Evolutionary conservation across 2,113 vertebrate genomes (phyloP).

Genomic region (Furnarius figulus): DNA sequence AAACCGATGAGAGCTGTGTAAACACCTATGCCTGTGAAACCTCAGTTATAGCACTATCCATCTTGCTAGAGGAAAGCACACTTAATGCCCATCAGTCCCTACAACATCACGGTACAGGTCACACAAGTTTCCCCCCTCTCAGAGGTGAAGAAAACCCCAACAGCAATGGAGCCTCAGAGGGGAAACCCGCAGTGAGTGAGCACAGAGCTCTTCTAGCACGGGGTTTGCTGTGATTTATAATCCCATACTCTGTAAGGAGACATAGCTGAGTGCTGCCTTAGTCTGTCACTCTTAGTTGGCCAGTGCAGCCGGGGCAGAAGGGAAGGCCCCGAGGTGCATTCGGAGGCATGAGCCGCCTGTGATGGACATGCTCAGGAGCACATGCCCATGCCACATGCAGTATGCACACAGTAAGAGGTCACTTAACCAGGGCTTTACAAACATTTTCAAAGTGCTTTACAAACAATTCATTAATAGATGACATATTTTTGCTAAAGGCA

Average conservation of each 20-base stretch:
- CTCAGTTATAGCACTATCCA: background rate
- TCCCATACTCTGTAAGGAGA: background rate
- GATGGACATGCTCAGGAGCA: background rate
- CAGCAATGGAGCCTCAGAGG: accelerated
- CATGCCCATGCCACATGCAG: background rate
- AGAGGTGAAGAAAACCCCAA: background rate
- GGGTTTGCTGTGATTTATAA: background rate
- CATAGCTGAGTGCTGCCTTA: background rate
- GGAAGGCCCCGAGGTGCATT: accelerated
- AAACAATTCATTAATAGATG: slow-evolving; percentile 58
- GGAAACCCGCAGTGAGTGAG: background rate
- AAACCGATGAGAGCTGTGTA: background rate
- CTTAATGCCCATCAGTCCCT: background rate
- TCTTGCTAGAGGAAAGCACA: background rate
- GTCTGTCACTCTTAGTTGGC: background rate
- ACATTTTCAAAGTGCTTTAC: slow-evolving; percentile 28
- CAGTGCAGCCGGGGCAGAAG: background rate
- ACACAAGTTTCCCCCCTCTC: background rate
- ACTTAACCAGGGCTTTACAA: background rate
- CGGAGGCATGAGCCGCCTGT: accelerated
- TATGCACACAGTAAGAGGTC: background rate
- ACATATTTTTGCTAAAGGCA: slow-evolving; percentile 56
- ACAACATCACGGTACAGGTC: background rate
- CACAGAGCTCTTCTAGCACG: background rate
- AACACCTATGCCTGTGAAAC: background rate